phyloP scores from a whole-genome alignment of 2,797 vertebrate genomes.

The Cephalopachus bancanus region DNA sequence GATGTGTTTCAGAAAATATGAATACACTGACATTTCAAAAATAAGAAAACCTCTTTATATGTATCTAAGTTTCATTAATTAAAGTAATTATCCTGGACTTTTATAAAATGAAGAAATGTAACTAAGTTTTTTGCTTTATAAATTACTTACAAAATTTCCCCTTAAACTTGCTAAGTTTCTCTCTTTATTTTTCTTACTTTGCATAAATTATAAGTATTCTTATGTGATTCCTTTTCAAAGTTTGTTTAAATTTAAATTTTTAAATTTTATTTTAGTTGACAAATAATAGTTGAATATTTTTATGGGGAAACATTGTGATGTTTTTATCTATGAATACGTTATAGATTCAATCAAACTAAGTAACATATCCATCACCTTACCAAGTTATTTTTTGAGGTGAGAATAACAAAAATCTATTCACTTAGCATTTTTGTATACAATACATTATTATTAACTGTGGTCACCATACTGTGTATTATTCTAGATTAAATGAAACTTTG shows the following conservation, averaged over 20 bases:
- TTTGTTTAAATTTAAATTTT: background rate
- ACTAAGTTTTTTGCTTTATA: background rate
- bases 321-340: background rate
- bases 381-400: background rate
- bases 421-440: background rate
- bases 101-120: slow-evolving; percentile 7
- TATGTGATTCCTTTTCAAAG: background rate
- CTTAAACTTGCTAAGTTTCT: background rate
- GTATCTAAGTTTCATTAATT: background rate
- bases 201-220: background rate
- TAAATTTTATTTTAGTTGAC: background rate
- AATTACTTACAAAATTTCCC: background rate
- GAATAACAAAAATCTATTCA: background rate
- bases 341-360: background rate
- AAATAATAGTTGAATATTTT: background rate
- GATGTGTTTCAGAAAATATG: background rate
- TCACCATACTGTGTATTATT: background rate
- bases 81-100: background rate
- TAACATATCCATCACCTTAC: background rate
- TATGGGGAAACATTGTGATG: background rate
- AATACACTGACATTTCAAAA: slow-evolving; percentile 6
- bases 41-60: background rate
- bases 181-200: background rate
- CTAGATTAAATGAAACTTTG: background rate
- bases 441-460: background rate